Evolutionary conservation across 2,797 vertebrate species (phyloP).

Genomic region (Toxotes lorentzi): DNA sequence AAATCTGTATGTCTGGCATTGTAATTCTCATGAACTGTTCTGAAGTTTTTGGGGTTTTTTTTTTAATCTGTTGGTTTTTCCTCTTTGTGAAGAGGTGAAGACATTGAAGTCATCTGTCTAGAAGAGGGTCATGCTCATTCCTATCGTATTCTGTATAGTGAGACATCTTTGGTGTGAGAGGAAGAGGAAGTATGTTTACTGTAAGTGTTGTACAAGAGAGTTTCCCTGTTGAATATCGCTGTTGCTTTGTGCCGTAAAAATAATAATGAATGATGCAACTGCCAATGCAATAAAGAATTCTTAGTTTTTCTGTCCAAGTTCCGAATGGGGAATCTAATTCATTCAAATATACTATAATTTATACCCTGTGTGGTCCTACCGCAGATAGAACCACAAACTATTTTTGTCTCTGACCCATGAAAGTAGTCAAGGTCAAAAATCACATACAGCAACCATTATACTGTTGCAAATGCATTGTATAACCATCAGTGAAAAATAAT

Average conservation of each 20-base stretch:
- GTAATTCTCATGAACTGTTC: not conserved
- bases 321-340: slow-evolving; percentile 22
- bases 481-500: slow-evolving; percentile 20
- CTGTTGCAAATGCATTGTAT: slow-evolving; percentile 33
- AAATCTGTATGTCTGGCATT: not conserved
- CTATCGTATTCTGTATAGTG: slow-evolving; percentile 41
- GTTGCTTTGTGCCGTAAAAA: slow-evolving; percentile 7
- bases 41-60: not conserved
- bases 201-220: not conserved
- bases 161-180: slow-evolving; percentile 27
- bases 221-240: slow-evolving; percentile 6
- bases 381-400: slow-evolving; percentile 15
- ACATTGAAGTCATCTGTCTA: not conserved
- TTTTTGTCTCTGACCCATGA: slow-evolving; percentile 29
- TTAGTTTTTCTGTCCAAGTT: slow-evolving; percentile 1
- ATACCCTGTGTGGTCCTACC: slow-evolving; percentile 34
- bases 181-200: slow-evolving; percentile 6
- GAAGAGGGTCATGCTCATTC: not conserved
- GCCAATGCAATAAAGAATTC: slow-evolving; percentile 18
- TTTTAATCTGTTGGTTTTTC: too few species aligned
- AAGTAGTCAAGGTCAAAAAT: slow-evolving; percentile 17
- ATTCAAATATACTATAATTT: slow-evolving; percentile 29
- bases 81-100: too few species aligned
- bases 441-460: slow-evolving; percentile 22
- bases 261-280: slow-evolving; percentile 19